Evolutionary conservation across 2,113 vertebrate genomes (phyloP).

Genomic region (Marcusenius ussheri): DNA sequence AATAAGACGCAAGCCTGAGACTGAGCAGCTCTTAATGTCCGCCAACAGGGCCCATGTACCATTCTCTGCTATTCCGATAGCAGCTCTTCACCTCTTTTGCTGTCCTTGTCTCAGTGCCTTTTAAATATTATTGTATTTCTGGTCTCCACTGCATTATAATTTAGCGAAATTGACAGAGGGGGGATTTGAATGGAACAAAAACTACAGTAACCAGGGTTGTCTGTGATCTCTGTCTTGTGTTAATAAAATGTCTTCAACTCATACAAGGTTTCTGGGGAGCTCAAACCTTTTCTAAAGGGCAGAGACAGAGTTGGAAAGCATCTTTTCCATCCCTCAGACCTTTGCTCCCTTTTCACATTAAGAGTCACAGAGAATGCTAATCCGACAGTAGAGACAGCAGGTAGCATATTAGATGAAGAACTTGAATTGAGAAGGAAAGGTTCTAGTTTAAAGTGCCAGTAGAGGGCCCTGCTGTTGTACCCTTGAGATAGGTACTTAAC

Average conservation of each 20-base stretch:
- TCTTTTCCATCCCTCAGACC: not conserved
- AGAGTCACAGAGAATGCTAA: not conserved
- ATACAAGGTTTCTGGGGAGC: not conserved
- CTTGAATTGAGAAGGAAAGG: not conserved
- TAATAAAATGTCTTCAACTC: not conserved
- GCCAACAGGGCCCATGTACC: not conserved
- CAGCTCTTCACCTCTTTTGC: not conserved
- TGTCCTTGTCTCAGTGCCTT: not conserved
- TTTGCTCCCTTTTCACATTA: not conserved
- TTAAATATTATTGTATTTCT: not conserved
- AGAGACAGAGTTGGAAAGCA: not conserved
- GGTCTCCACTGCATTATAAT: not conserved
- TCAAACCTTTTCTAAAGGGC: not conserved
- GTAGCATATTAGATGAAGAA: not conserved
- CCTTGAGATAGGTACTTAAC: not conserved
- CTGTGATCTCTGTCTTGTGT: not conserved
- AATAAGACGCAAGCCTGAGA: not conserved
- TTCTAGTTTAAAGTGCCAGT: not conserved
- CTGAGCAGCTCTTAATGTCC: not conserved
- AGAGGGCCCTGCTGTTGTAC: conserved; percentile 8
- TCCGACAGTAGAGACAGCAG: not conserved
- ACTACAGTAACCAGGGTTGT: not conserved
- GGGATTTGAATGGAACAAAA: not conserved
- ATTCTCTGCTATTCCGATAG: not conserved
- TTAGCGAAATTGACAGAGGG: not conserved